These are phyloP conservation scores for Plagiodera versicolora DNA, from an alignment of 2,888 invertebrate genomes.

Conservation along the genomic window DNA sequence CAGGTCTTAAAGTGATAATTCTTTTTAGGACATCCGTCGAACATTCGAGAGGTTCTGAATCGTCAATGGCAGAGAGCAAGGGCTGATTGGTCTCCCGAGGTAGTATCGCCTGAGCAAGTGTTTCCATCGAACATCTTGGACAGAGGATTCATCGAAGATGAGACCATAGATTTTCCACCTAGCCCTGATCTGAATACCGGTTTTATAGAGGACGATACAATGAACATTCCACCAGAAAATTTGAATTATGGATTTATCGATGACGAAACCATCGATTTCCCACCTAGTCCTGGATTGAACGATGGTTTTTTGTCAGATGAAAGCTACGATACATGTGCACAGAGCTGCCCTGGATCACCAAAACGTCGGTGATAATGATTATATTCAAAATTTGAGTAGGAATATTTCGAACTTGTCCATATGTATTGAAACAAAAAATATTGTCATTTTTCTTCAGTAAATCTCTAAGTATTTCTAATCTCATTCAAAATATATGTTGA, in stretches of 20 bases:
- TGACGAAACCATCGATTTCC: neutral
- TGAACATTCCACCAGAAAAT: neutral
- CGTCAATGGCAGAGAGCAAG: neutral
- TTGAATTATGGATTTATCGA: neutral
- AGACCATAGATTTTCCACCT: neutral
- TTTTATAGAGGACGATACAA: neutral
- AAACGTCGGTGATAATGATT: neutral
- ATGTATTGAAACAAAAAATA: no score
- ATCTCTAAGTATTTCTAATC: no score
- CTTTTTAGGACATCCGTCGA: neutral
- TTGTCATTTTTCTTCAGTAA: no score
- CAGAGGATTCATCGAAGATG: neutral
- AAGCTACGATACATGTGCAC: neutral
- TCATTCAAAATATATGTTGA: no score
- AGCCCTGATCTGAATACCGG: neutral
- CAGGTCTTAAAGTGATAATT: no score
- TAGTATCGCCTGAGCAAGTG: neutral
- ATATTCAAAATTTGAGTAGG: no score
- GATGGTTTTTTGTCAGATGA: no score
- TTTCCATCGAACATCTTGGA: neutral
- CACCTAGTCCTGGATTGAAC: neutral
- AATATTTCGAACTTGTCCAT: no score
- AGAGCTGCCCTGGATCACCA: neutral
- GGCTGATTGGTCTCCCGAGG: neutral
- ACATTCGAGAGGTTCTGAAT: neutral